These are phyloP conservation scores for Conistra vaccinii DNA, from an alignment of 2,888 invertebrate species.

Conservation along the genomic window DNA sequence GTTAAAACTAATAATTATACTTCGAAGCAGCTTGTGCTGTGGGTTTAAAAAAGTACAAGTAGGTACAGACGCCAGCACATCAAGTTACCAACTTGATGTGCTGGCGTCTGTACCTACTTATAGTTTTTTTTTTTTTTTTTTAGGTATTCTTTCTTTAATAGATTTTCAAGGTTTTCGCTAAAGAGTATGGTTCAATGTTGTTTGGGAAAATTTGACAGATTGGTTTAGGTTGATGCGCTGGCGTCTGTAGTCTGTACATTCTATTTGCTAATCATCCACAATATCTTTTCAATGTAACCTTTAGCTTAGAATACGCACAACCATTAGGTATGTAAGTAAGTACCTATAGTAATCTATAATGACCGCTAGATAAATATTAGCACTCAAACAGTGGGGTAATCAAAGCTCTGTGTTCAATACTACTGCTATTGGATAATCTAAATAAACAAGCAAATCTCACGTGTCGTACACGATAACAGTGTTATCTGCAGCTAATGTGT, in stretches of 20 bases:
- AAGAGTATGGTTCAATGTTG: too few relatives aligned
- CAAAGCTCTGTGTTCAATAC: constrained; percentile 52
- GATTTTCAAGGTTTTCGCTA: too few relatives aligned
- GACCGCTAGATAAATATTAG: constrained; percentile 43
- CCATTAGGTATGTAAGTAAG: background rate
- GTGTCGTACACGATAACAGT: constrained; percentile 25
- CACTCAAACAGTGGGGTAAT: constrained; percentile 28
- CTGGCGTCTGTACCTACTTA: too few relatives aligned
- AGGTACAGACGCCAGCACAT: too few relatives aligned
- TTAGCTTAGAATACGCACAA: background rate
- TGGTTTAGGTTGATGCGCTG: too few relatives aligned
- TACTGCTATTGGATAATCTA: constrained; percentile 44
- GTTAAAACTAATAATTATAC: background rate
- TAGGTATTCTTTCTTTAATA: too few relatives aligned
- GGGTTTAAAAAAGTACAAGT: too few relatives aligned
- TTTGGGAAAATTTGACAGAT: too few relatives aligned
- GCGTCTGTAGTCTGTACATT: too few relatives aligned
- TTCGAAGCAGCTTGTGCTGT: background rate
- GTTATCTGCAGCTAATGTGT: constrained; percentile 41
- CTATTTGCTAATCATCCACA: constrained; percentile 1
- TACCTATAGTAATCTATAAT: constrained; percentile 20
- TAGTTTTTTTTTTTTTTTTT: too few relatives aligned
- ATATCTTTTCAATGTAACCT: constrained; percentile 8
- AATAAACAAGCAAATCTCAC: constrained; percentile 36
- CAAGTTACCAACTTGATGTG: too few relatives aligned